Evolutionary conservation across 2,797 vertebrate species (phyloP), one percentile per base, ranked within the genome.

Genomic region (Characodon lateralis): DNA sequence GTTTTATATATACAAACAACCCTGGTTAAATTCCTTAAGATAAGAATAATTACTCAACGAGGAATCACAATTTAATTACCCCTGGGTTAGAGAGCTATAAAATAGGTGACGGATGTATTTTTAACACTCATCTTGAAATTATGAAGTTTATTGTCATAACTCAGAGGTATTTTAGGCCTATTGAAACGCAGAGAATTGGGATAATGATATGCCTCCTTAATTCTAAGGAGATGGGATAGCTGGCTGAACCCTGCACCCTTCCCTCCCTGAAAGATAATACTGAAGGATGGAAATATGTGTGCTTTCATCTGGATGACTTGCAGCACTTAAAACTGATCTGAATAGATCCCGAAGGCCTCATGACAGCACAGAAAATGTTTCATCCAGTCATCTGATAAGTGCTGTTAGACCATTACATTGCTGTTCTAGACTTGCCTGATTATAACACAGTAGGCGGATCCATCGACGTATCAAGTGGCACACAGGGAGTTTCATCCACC

Each of bases 381-480:
- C 22, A 80, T 12, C 58, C 58, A 65, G 39, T 55, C 75, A 35
- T 22, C 7, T 70, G 80, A 78, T 70, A 82, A 72, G 55, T 66
- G 51, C 58, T 59, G 55, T 39, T 39, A 39, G 63, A 72, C 63
- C 43, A 13, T 48, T 26, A 70, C 41, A 16, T 13, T n/a, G 74
- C 75, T 72, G 53, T 46, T 39, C 39, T 58, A 9, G 69, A 84
- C 81, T 73, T 43, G 74, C 78, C 63, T 79, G 70, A 69, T 63
- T 41, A 69, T 56, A 83, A 65, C 72, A 72, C 66, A 69, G 75
- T 46, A 76, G 75, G 84, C 55, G 71, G 85, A 87, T 82, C 77
- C 86, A 39, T 83, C 58, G 41, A 73, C 72, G 83, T 87, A 83
- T 93, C 90, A 84, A 73, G 81, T 87, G 83, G 83, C 89, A 77